phyloP scores from a whole-genome alignment of 2,113 vertebrate species.

The Irena cyanogastra region DNA sequence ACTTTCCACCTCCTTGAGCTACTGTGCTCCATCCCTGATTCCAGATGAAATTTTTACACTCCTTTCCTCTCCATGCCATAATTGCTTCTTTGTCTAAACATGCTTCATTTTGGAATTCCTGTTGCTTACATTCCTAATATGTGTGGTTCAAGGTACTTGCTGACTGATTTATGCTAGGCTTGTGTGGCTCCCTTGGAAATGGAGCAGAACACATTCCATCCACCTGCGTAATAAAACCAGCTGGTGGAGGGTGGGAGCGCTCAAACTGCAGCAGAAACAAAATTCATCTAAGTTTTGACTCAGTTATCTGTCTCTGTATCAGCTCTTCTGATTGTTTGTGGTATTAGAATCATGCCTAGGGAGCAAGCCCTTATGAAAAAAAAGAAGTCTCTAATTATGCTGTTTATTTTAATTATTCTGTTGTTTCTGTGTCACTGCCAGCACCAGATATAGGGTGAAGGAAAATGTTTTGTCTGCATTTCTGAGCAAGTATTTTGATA shows the following conservation, averaged over 20 bases:
- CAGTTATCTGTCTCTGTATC: not conserved
- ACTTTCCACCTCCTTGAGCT: not conserved
- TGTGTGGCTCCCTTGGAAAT: slow-evolving; percentile 45
- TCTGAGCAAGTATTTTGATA: not conserved
- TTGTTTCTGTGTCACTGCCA: not conserved
- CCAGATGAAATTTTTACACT: not conserved
- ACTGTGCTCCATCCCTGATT: not conserved
- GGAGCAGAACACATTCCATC: slow-evolving; percentile 52
- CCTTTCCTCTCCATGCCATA: slow-evolving; percentile 19
- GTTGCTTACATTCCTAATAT: slow-evolving; percentile 35
- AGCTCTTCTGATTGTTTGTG: not conserved
- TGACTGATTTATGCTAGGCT: slow-evolving; percentile 60
- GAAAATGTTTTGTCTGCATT: not conserved
- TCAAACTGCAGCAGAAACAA: not conserved
- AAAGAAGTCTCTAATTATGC: not conserved
- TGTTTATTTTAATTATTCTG: not conserved
- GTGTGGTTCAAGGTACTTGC: slow-evolving; percentile 40
- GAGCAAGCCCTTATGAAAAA: not conserved
- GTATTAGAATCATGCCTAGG: not conserved
- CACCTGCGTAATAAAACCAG: slow-evolving; percentile 39
- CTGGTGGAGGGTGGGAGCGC: not conserved
- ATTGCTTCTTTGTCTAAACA: slow-evolving; percentile 53
- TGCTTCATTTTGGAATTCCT: slow-evolving; percentile 46
- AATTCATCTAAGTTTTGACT: not conserved
- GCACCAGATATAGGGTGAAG: not conserved